These are phyloP conservation scores for Alethe castanea DNA, from an alignment of 2,113 vertebrate species.

Conservation along the genomic window DNA sequence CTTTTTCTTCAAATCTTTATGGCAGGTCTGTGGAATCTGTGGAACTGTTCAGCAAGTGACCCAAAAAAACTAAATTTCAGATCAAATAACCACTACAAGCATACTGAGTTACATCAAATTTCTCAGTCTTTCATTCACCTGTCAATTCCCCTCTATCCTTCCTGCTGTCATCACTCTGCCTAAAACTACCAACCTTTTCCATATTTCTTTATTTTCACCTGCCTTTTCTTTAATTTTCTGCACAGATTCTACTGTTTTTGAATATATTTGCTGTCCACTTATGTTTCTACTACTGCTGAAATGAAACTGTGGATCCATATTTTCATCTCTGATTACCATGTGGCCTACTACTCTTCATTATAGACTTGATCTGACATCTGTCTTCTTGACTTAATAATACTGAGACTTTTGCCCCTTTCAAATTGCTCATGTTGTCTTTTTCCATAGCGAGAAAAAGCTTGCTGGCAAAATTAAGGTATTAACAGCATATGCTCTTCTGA, in stretches of 20 bases:
- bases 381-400: neutral
- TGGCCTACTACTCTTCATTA: neutral
- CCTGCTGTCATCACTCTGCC: neutral
- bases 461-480: neutral
- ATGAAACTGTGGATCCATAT: neutral
- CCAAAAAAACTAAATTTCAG: neutral
- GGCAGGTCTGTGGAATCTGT: neutral
- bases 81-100: neutral
- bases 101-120: neutral
- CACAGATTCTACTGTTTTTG: neutral
- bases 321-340: neutral
- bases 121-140: neutral
- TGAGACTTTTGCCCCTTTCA: neutral
- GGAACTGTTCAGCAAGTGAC: neutral
- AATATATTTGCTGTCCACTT: neutral
- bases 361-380: neutral
- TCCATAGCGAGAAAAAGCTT: neutral
- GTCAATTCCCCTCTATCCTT: neutral
- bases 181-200: neutral
- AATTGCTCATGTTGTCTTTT: neutral
- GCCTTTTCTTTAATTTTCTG: neutral
- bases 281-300: neutral
- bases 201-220: neutral
- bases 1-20: neutral
- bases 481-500: neutral